Base-by-base conservation (phyloP, 1,140 invertebrate species). In the Drosophila malerkotliana region DNA sequence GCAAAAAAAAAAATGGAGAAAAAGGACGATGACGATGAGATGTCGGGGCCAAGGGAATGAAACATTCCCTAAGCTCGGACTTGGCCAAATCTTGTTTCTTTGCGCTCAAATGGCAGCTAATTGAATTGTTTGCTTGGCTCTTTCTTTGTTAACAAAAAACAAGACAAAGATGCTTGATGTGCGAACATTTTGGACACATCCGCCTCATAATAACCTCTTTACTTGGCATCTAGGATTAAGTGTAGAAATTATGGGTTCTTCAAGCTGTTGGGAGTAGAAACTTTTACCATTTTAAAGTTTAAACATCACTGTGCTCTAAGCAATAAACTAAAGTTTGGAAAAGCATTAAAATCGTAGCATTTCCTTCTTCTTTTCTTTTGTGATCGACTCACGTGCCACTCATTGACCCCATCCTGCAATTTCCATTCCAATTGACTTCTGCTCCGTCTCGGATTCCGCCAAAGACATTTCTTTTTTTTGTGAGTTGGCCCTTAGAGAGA, bases 401-500 rank as follows among this genome's bases (percentile, higher is more conserved):
- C 67, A 53, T 52, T 72, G 66, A 44, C 37, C 68, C 30, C 12
- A 9, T 15, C 54, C 47, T 37, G 48, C 68, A 39, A 60, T 72
- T 72, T 72, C 55, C 66, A 52, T 72, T 72, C 30, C 55, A 72
- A 72, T 72, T 72, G 68, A 72, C 68, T 72, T 72, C 24, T 69
- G 68, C 54, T 45, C 47, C 47, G 67, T 72, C 68, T 72, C 55
- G 48, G 41, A 53, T 72, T 34, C 66, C 67, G 26, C 28, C 52
- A 71, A 57, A 72, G 66, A 72, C 64, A 52, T 4, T 71, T n/a
- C n/a, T 72, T 58, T 72, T 72, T 45, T 18, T 18, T 18, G 26
- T 28, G 26, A 28, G 26, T 58, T 67, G 62, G 62, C 56, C 56
- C 62, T 30, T 7, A 24, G 37, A 15, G n/a, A 34, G 49, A 68